A percentile compares a stretch with the other conserved stretches of the same genome.
phyloP scores from a whole-genome alignment of 2,888 invertebrate species.

The Pachydiplax longipennis region DNA sequence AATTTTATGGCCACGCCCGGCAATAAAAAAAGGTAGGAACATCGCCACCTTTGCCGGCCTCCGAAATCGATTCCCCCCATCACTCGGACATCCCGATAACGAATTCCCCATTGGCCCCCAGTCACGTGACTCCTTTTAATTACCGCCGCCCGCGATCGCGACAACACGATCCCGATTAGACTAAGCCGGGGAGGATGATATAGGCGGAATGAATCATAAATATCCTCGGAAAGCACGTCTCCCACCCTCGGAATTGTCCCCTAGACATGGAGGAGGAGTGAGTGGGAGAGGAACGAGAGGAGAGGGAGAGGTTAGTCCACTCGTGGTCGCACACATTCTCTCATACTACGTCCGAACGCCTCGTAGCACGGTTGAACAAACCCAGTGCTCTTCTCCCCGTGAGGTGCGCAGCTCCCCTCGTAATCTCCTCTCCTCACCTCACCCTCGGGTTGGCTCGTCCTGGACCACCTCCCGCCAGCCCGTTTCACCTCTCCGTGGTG shows the following conservation, averaged over 20 bases:
- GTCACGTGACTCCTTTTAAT: slow-evolving; percentile 13
- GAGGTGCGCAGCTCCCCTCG: background rate
- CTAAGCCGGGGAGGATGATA: slow-evolving; percentile 19
- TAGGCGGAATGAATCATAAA: slow-evolving; percentile 40
- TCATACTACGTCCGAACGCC: slow-evolving; percentile 43
- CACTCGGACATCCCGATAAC: background rate
- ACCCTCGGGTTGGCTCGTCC: background rate
- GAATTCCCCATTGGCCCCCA: background rate
- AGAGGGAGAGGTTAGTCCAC: slow-evolving; percentile 48
- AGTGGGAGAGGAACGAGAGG: slow-evolving; percentile 48
- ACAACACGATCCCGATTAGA: slow-evolving; percentile 33
- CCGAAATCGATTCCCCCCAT: background rate
- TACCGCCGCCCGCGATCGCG: slow-evolving; percentile 11
- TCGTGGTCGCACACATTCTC: slow-evolving; percentile 36
- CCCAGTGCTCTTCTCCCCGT: background rate
- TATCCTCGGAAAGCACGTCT: background rate
- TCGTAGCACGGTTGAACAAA: slow-evolving; percentile 13
- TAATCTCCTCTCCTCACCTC: background rate
- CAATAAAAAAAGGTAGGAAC: background rate
- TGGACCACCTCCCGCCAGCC: background rate
- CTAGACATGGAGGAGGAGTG: slow-evolving; percentile 18
- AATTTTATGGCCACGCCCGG: too few species aligned
- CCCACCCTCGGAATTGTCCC: background rate
- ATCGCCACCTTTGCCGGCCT: background rate
- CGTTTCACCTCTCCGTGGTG: slow-evolving; percentile 38